Evolutionary conservation across 2,113 vertebrate species (phyloP).

Genomic region (Triplophysa tibetana): DNA sequence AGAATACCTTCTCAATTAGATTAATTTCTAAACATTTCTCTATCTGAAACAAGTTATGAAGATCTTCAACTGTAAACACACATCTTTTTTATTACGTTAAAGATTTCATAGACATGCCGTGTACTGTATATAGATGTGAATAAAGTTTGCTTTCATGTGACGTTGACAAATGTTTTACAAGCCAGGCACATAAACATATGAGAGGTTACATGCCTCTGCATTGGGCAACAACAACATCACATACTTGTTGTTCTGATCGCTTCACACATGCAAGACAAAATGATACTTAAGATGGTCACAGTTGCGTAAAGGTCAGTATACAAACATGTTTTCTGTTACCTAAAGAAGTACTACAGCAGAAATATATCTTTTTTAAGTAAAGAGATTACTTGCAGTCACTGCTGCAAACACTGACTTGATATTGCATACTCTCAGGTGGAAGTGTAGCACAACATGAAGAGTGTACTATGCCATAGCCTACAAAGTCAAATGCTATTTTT

Average conservation of each 20-base stretch:
- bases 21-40: no score
- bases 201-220: background rate
- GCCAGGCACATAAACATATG: background rate
- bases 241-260: background rate
- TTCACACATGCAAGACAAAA: slow-evolving; percentile 24
- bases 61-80: background rate
- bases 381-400: background rate
- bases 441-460: background rate
- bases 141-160: background rate
- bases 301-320: slow-evolving; percentile 50
- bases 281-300: slow-evolving; percentile 46
- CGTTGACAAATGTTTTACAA: background rate
- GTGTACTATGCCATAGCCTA: no score
- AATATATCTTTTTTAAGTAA: background rate
- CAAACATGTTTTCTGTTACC: background rate
- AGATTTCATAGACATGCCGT: no score
- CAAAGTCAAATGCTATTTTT: background rate
- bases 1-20: no score
- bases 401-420: background rate
- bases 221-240: slow-evolving; percentile 36
- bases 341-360: background rate
- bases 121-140: background rate
- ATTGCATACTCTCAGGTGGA: background rate
- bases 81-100: background rate
- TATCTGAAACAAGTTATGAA: background rate